Conservation (phyloP, 2,888 invertebrate genomes). For the Drosophila robusta region DNA sequence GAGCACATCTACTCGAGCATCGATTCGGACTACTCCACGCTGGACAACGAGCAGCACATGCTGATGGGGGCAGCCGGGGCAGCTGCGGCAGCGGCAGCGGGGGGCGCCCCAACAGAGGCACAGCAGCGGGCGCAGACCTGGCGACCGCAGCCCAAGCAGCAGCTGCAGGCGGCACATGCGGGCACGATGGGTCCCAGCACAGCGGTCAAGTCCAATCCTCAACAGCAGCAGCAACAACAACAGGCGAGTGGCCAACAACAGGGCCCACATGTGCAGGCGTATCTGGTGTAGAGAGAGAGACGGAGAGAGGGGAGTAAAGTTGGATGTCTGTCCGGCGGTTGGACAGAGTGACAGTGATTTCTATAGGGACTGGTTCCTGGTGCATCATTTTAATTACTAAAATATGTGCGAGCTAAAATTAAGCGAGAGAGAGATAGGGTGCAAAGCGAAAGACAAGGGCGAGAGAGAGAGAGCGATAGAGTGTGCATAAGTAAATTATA, state of each 20-base stretch:
- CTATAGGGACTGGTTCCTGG: slow-evolving; percentile 82
- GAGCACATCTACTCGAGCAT: slow-evolving; percentile 96
- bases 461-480: neutral
- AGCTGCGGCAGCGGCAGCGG: slow-evolving; percentile 49
- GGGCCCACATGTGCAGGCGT: slow-evolving; percentile 85
- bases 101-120: slow-evolving; percentile 20
- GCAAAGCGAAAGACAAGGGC: neutral
- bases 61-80: slow-evolving; percentile 82
- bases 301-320: slow-evolving; percentile 32
- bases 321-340: slow-evolving; percentile 16
- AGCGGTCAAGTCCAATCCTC: slow-evolving; percentile 31
- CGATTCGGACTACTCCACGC: slow-evolving; percentile 91
- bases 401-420: slow-evolving; percentile 76
- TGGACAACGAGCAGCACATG: slow-evolving; percentile 85
- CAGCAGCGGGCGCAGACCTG: slow-evolving; percentile 84
- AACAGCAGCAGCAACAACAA: slow-evolving; percentile 60
- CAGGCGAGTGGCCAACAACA: slow-evolving; percentile 82
- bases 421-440: slow-evolving; percentile 25
- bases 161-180: slow-evolving; percentile 62
- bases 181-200: slow-evolving; percentile 59
- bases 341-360: slow-evolving; percentile 68
- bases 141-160: slow-evolving; percentile 85
- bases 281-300: slow-evolving; percentile 79
- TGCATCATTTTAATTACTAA: slow-evolving; percentile 81
- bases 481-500: slow-evolving; percentile 13